These are phyloP conservation scores for Gila orcuttii DNA, from an alignment of 2,113 vertebrate genomes.

Conservation along the genomic window DNA sequence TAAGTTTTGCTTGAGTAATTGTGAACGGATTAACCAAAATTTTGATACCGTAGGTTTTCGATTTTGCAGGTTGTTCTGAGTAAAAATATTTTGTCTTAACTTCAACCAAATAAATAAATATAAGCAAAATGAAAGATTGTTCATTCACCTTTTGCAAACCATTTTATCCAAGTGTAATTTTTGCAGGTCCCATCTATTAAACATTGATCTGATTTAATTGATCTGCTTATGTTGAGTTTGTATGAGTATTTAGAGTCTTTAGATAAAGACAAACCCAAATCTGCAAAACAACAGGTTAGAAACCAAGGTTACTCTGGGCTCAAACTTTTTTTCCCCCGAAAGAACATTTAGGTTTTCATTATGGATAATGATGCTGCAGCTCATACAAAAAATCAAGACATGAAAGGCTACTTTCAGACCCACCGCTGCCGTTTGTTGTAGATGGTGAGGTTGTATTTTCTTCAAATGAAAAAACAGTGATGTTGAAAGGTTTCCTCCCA, in stretches of 20 bases:
- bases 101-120: background rate
- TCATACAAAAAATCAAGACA: background rate
- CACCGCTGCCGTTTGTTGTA: background rate
- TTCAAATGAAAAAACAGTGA: background rate
- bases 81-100: too few relatives aligned
- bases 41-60: too few relatives aligned
- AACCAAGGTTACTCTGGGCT: background rate
- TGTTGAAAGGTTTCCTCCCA: accelerated
- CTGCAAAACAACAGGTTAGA: background rate
- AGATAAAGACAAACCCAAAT: background rate
- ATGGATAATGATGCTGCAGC: background rate
- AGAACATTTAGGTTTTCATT: background rate
- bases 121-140: background rate
- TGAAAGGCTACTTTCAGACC: background rate
- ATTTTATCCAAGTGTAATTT: background rate
- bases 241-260: background rate
- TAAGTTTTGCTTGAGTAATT: too few relatives aligned
- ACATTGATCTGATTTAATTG: accelerated
- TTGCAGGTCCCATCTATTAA: background rate
- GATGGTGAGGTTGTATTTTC: background rate
- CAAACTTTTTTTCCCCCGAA: background rate
- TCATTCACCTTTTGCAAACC: background rate
- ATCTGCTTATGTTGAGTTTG: background rate
- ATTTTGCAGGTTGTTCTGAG: too few relatives aligned
- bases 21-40: too few relatives aligned